phyloP scores from a whole-genome alignment of 2,113 vertebrate species.

The Crocuta crocuta region DNA sequence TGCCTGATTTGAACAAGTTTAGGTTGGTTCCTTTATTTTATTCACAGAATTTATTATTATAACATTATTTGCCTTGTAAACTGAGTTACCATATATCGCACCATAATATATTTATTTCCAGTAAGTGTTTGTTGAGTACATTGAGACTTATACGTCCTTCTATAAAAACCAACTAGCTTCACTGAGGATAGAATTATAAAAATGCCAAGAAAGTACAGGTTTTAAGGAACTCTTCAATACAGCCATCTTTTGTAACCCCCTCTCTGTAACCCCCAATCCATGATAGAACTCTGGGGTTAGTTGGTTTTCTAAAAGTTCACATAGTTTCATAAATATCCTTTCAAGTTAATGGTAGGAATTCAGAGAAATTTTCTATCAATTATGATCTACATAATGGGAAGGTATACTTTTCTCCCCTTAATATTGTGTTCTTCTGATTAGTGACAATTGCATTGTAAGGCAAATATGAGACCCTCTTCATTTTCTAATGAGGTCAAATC shows the following conservation, averaged over 20 bases:
- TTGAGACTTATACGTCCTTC: background rate
- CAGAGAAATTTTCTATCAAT: slow-evolving; percentile 67
- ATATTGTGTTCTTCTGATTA: slow-evolving; percentile 36
- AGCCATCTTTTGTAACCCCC: background rate
- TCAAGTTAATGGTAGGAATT: slow-evolving; percentile 69
- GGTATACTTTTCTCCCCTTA: background rate
- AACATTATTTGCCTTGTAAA: slow-evolving; percentile 6
- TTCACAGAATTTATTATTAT: background rate
- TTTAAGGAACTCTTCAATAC: background rate
- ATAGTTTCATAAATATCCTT: slow-evolving; percentile 61
- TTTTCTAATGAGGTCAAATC: background rate
- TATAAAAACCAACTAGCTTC: background rate
- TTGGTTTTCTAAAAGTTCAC: slow-evolving; percentile 42
- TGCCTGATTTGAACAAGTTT: slow-evolving; percentile 12
- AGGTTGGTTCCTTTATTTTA: background rate
- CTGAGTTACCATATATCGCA: background rate
- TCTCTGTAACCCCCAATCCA: background rate
- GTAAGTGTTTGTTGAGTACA: background rate
- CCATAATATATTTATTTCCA: background rate
- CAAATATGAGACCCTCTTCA: slow-evolving; percentile 28
- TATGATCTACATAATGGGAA: slow-evolving; percentile 64
- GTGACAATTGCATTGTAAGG: slow-evolving; percentile 32
- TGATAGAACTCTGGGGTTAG: background rate
- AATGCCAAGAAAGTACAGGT: background rate
- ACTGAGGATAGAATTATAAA: background rate